Evolutionary conservation across 2,113 vertebrate genomes (phyloP).

Genomic region (Phaethornis superciliosus): DNA sequence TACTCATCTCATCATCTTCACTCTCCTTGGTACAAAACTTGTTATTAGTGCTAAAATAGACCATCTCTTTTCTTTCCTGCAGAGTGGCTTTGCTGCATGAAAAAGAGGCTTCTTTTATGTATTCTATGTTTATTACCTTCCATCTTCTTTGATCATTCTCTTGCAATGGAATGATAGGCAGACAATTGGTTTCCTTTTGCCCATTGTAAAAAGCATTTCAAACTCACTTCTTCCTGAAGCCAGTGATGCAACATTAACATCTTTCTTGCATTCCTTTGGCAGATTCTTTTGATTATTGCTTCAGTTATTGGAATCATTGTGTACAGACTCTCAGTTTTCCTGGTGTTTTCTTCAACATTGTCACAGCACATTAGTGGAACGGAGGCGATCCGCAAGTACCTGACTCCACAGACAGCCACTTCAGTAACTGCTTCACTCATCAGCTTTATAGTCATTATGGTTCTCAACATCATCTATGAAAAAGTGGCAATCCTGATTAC

Average conservation of each 20-base stretch:
- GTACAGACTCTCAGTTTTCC: slow-evolving; percentile 90
- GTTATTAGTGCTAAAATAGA: slow-evolving; percentile 25
- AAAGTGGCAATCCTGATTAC: slow-evolving; percentile 93
- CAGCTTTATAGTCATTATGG: slow-evolving; percentile 92
- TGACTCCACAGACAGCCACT: slow-evolving; percentile 93
- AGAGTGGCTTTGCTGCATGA: not conserved
- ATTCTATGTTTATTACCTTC: not conserved
- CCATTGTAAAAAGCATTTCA: not conserved
- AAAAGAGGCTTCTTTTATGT: not conserved
- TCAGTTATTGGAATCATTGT: slow-evolving; percentile 92
- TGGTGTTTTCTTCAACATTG: slow-evolving; percentile 83
- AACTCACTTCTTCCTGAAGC: not conserved
- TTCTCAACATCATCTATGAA: slow-evolving; percentile 91
- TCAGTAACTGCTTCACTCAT: slow-evolving; percentile 90
- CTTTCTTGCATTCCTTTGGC: slow-evolving; percentile 32
- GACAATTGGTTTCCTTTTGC: not conserved
- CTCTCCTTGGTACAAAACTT: not conserved
- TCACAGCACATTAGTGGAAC: slow-evolving; percentile 75
- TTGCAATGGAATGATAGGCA: not conserved
- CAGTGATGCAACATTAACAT: not conserved
- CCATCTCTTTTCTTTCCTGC: not conserved
- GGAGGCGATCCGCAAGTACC: slow-evolving; percentile 85
- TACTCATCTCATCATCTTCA: not conserved
- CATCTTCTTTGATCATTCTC: not conserved
- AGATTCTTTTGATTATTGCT: slow-evolving; percentile 90